Percentiles rank a stretch among this genome's conserved stretches.
phyloP scores from a whole-genome alignment of 2,797 vertebrate species.

The Spondyliosoma cantharus region DNA sequence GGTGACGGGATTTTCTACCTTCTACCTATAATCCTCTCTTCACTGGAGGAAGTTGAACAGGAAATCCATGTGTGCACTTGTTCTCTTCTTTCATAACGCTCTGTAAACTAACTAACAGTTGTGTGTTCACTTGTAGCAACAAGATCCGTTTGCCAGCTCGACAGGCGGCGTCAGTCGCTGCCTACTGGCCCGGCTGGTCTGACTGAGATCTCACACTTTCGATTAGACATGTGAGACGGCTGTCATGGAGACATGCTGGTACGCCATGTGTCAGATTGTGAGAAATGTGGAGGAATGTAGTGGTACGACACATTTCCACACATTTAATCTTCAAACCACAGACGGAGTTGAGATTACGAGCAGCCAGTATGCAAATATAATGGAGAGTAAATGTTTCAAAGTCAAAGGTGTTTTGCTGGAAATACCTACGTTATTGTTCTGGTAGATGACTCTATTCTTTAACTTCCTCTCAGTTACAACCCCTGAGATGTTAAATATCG shows the following conservation, averaged over 20 bases:
- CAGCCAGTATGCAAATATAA: background rate
- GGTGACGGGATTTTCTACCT: slow-evolving; percentile 6
- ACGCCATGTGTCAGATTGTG: background rate
- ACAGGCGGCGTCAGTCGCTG: background rate
- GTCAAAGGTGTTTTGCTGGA: too few species aligned
- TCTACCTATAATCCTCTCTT: background rate
- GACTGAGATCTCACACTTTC: slow-evolving; percentile 39
- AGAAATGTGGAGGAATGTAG: background rate
- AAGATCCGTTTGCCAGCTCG: background rate
- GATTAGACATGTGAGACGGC: slow-evolving; percentile 34
- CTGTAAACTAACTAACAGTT: slow-evolving; percentile 4
- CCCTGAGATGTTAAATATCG: background rate
- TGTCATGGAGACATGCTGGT: slow-evolving; percentile 32
- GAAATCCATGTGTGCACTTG: slow-evolving; percentile 9
- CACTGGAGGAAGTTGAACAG: slow-evolving; percentile 2
- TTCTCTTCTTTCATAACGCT: background rate
- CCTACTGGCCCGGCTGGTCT: slow-evolving; percentile 1
- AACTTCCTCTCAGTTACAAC: background rate
- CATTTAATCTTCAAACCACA: slow-evolving; percentile 2
- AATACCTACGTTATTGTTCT: too few species aligned
- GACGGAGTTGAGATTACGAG: background rate
- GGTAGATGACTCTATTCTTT: background rate
- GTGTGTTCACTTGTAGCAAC: background rate
- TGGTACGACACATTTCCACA: slow-evolving; percentile 1
- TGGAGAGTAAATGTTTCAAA: background rate